A percentile compares a stretch with the other conserved stretches of the same genome.
phyloP scores from a whole-genome alignment of 2,797 vertebrate species.

The Momotus momota region DNA sequence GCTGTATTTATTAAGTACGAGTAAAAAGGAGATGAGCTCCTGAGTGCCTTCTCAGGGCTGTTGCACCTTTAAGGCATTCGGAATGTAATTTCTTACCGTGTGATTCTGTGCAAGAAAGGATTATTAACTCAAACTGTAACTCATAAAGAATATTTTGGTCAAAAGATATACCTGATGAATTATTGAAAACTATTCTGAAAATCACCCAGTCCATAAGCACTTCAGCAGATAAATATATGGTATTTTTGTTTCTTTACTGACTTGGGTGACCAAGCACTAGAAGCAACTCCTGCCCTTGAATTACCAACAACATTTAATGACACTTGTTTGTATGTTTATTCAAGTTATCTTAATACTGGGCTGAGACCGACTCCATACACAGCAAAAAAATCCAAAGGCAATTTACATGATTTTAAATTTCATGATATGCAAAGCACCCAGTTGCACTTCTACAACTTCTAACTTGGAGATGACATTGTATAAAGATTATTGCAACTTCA shows the following conservation, averaged over 20 bases:
- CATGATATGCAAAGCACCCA: background rate
- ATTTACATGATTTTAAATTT: background rate
- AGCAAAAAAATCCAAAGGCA: background rate
- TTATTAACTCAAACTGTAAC: background rate
- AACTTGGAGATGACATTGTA: background rate
- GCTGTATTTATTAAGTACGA: background rate
- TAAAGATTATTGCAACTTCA: background rate
- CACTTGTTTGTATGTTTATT: background rate
- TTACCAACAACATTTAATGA: background rate
- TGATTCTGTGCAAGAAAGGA: background rate
- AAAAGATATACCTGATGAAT: background rate
- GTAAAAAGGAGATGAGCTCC: background rate
- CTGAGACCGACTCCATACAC: background rate
- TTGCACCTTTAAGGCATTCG: background rate
- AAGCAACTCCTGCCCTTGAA: background rate
- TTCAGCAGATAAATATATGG: background rate
- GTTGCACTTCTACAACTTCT: background rate
- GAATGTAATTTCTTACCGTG: background rate
- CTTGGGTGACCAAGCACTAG: background rate
- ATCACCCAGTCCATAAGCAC: background rate
- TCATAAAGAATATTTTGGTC: background rate
- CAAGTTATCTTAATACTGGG: background rate
- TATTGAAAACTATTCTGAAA: background rate
- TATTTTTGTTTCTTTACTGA: background rate
- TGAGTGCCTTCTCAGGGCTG: accelerated